A percentile compares a stretch with the other conserved stretches of the same genome.
Conservation (phyloP, 2,113 vertebrate genomes). For the Platichthys flesus region DNA sequence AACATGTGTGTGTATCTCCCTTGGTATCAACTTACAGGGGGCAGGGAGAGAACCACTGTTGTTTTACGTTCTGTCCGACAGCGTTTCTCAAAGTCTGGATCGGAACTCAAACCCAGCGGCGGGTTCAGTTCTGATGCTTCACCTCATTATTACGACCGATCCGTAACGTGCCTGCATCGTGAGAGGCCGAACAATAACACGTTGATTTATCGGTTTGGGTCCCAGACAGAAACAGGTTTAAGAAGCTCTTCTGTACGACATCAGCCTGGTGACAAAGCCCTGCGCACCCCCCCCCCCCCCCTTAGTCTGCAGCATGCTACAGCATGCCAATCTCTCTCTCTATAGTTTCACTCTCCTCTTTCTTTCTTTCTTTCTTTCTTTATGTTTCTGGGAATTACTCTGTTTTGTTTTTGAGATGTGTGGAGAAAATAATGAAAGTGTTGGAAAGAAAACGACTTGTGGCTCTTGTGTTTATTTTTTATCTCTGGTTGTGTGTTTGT, state of each 20-base stretch:
- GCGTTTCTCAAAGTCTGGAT: slow-evolving; percentile 44
- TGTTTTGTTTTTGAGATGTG: slow-evolving; percentile 77
- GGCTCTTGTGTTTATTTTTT: slow-evolving; percentile 47
- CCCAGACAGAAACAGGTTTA: slow-evolving; percentile 45
- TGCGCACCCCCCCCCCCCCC: slow-evolving; percentile 40
- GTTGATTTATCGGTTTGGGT: slow-evolving; percentile 35
- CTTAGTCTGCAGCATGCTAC: slow-evolving; percentile 77
- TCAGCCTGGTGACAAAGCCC: slow-evolving; percentile 64
- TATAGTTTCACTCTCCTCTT: slow-evolving; percentile 60
- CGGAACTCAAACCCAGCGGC: slow-evolving; percentile 36
- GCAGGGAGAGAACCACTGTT: slow-evolving; percentile 40
- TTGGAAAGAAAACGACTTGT: slow-evolving; percentile 72
- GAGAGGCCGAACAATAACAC: slow-evolving; percentile 38
- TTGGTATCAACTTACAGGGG: slow-evolving; percentile 65
- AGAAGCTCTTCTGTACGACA: slow-evolving; percentile 60
- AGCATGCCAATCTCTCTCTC: slow-evolving; percentile 77
- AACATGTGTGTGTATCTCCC: slow-evolving; percentile 49
- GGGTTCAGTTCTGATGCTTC: slow-evolving; percentile 48
- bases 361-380: slow-evolving; percentile 36
- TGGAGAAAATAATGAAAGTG: slow-evolving; percentile 81
- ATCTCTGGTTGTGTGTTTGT: background rate
- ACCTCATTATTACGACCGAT: slow-evolving; percentile 36
- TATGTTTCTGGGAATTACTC: slow-evolving; percentile 68
- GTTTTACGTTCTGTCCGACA: slow-evolving; percentile 37
- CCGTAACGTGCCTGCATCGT: slow-evolving; percentile 49